Conservation (phyloP, 1,140 invertebrate species). For the Meloidogyne exigua region DNA sequence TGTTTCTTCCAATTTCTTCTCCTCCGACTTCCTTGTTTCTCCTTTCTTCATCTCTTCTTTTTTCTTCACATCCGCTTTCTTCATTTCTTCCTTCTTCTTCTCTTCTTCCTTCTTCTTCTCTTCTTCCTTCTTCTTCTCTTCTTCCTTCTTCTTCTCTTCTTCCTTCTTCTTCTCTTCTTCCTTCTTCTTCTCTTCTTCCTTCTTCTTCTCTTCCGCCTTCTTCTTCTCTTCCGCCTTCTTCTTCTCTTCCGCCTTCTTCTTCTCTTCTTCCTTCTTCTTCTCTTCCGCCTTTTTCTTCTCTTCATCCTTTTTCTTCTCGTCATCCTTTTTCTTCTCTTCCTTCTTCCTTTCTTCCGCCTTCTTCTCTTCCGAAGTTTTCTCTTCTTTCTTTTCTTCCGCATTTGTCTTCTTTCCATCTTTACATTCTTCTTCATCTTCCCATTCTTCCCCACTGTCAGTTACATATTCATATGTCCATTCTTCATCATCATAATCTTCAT, state of each 20-base stretch:
- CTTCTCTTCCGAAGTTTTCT: neutral
- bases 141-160: neutral
- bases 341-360: neutral
- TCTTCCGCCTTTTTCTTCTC: neutral
- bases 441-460: conserved; percentile 15
- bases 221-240: neutral
- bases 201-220: neutral
- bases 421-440: neutral
- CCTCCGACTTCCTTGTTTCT: conserved; percentile 12
- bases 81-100: neutral
- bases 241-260: neutral
- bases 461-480: conserved; percentile 38
- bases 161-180: neutral
- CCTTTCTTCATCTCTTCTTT: neutral
- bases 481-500: conserved; percentile 26
- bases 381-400: neutral
- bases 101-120: neutral
- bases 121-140: conserved; percentile 12
- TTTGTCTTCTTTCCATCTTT: conserved; percentile 21
- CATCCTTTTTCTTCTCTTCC: conserved; percentile 12
- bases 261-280: neutral
- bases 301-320: conserved; percentile 3
- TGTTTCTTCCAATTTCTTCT: conserved; percentile 6
- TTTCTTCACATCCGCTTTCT: neutral
- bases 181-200: neutral